These are phyloP conservation scores for Nowickia ferox DNA, from an alignment of 2,888 invertebrate genomes.

Conservation along the genomic window DNA sequence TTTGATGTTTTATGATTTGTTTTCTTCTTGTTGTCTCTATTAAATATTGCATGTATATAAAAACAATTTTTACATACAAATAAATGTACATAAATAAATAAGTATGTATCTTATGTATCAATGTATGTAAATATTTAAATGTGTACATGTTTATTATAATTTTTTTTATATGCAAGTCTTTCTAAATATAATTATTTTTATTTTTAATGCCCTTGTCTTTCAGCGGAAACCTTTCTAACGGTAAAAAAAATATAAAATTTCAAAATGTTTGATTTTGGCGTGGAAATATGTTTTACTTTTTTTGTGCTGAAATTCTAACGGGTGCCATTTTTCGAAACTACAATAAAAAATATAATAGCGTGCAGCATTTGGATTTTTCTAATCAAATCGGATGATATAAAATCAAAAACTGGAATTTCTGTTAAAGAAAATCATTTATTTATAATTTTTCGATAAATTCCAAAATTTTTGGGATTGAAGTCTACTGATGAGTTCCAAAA, in stretches of 20 bases:
- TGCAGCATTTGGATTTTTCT: no score
- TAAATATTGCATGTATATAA: no score
- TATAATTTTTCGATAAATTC: no score
- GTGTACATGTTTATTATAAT: neutral
- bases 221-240: constrained; percentile 52
- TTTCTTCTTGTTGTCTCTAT: neutral
- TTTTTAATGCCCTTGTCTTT: constrained; percentile 62
- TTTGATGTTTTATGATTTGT: constrained; percentile 30
- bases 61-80: no score
- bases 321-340: neutral
- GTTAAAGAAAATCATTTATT: no score
- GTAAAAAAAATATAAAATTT: constrained; percentile 7
- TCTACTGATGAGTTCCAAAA: no score
- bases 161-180: neutral
- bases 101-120: no score
- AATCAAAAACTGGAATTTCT: no score
- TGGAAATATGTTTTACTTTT: constrained; percentile 43
- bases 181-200: constrained; percentile 28
- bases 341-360: neutral
- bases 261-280: constrained; percentile 22
- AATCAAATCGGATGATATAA: no score
- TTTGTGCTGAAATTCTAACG: neutral
- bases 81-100: no score
- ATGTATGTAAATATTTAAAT: neutral
- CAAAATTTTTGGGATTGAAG: no score